These are phyloP conservation scores for Cydia amplana DNA, from an alignment of 1,140 invertebrate genomes.

Conservation along the genomic window DNA sequence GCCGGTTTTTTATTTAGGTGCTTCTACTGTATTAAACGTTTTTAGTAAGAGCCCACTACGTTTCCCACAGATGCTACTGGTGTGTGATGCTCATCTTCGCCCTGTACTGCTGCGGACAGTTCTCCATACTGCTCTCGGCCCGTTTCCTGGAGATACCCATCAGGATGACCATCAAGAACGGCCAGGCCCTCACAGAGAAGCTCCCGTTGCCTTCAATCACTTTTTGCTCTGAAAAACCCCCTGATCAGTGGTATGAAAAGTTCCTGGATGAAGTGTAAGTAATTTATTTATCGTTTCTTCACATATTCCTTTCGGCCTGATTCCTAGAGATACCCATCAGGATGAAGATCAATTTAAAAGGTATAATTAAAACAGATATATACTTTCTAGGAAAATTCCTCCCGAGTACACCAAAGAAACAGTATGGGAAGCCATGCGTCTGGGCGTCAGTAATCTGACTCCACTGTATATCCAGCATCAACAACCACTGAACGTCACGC, in stretches of 20 bases:
- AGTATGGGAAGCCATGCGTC: not conserved
- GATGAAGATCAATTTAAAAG: no score
- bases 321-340: no score
- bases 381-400: not conserved
- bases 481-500: not conserved
- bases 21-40: no score
- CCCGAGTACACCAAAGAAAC: not conserved
- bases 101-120: slow-evolving; percentile 16
- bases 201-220: not conserved
- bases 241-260: slow-evolving; percentile 16
- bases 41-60: not conserved
- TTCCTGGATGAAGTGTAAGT: slow-evolving; percentile 7
- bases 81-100: slow-evolving; percentile 2
- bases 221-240: not conserved
- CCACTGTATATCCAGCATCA: not conserved
- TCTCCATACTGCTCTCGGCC: not conserved
- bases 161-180: slow-evolving; percentile 14
- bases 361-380: no score
- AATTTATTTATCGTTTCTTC: not conserved
- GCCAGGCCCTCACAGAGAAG: not conserved
- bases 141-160: slow-evolving; percentile 24
- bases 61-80: slow-evolving; percentile 10
- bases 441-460: not conserved
- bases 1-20: no score
- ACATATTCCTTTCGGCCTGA: not conserved